A percentile compares a stretch with the other conserved stretches of the same genome.
Evolutionary conservation across 1,140 invertebrate genomes (phyloP).

Genomic region (Antheraea pernyi): DNA sequence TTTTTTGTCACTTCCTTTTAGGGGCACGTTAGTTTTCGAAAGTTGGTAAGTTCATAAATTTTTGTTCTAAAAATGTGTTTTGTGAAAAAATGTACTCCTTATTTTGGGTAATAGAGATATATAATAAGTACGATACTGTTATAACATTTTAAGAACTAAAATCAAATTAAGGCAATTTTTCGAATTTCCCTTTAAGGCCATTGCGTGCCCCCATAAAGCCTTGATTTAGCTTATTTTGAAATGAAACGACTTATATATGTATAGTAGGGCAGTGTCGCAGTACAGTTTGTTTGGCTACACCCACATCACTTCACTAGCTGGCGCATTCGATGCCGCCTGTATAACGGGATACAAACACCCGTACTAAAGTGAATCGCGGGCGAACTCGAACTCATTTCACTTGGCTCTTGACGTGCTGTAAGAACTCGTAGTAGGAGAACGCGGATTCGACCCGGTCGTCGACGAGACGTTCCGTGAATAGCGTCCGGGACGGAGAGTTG

Average conservation of each 20-base stretch:
- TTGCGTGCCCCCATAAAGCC: no score
- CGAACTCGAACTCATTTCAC: conserved; percentile 83
- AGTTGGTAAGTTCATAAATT: no score
- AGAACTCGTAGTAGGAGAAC: conserved; percentile 98
- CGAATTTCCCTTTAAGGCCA: no score
- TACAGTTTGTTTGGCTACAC: conserved; percentile 6
- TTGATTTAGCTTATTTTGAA: no score
- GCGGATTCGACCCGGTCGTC: conserved; percentile 97
- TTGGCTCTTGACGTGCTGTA: conserved; percentile 96
- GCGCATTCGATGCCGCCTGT: conserved; percentile 6
- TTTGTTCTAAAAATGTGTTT: no score
- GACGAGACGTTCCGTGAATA: conserved; percentile 93
- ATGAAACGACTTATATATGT: conserved; percentile 8
- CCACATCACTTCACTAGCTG: conserved; percentile 15
- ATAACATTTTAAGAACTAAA: no score
- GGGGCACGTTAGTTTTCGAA: no score
- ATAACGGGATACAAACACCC: background rate
- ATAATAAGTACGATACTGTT: no score
- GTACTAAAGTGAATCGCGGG: conserved; percentile 15
- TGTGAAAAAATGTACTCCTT: no score
- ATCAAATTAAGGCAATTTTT: no score
- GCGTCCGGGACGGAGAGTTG: conserved; percentile 89
- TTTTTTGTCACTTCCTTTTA: no score
- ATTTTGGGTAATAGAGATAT: no score
- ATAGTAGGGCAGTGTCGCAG: conserved; percentile 30